phyloP scores from a whole-genome alignment of 2,113 vertebrate genomes.

The Theristicus caerulescens region DNA sequence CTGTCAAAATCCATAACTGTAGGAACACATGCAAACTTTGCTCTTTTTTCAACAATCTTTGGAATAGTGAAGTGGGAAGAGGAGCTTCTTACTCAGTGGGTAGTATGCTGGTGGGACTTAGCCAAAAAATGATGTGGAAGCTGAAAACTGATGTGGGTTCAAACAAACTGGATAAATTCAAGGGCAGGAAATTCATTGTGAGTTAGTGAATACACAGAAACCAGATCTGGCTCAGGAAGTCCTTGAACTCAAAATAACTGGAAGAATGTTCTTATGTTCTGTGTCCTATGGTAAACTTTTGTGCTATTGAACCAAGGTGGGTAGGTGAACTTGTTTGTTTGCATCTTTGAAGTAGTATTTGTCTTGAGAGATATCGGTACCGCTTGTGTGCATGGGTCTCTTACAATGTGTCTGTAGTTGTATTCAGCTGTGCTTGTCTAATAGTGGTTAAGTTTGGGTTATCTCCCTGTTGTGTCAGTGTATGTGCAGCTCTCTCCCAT shows the following conservation, averaged over 20 bases:
- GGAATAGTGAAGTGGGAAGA: background rate
- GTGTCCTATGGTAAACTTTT: background rate
- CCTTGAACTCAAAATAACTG: conserved; percentile 28
- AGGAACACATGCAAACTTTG: background rate
- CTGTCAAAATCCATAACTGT: background rate
- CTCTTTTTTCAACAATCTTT: background rate
- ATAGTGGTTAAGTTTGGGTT: background rate
- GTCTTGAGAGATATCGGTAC: background rate
- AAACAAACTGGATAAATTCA: background rate
- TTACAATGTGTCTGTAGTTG: background rate
- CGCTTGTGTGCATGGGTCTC: background rate
- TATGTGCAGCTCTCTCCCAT: background rate
- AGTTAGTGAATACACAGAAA: background rate
- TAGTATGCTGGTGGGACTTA: background rate
- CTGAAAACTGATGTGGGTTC: background rate
- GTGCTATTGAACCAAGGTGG: background rate
- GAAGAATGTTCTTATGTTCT: background rate
- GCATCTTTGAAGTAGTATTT: background rate
- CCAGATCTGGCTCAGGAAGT: conserved; percentile 6
- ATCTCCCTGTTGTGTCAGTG: background rate
- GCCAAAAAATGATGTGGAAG: background rate
- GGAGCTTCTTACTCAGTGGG: background rate
- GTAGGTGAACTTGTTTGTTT: background rate
- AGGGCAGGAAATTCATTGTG: conserved; percentile 6
- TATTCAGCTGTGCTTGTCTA: background rate